phyloP scores from a whole-genome alignment of 2,797 vertebrate species.

The Zenarchopterus dispar region DNA sequence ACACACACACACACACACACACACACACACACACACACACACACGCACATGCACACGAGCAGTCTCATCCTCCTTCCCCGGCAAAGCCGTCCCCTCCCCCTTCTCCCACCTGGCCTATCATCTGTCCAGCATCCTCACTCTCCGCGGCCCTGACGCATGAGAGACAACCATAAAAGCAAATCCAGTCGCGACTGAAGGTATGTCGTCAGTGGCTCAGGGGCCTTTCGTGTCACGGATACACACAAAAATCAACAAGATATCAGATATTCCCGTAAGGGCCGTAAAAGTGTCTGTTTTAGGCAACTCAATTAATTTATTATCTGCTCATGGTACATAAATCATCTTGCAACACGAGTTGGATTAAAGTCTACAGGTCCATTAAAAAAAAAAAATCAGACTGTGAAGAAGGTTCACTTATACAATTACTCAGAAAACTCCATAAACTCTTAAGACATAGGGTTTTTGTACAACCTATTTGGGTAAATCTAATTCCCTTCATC shows the following conservation, averaged over 20 bases:
- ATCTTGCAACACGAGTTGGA: neutral
- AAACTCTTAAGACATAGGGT: no score
- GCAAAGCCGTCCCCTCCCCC: constrained; percentile 23
- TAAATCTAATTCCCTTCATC: no score
- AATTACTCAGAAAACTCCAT: no score
- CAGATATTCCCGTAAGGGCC: constrained; percentile 16
- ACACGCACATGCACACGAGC: neutral
- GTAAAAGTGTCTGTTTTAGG: neutral
- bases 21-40: neutral
- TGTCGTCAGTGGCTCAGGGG: constrained; percentile 47
- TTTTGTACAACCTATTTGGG: no score
- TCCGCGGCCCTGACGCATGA: constrained; percentile 11
- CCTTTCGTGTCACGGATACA: constrained; percentile 20
- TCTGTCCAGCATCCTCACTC: constrained; percentile 7
- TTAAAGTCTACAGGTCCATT: no score
- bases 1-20: neutral
- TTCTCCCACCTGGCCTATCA: constrained; percentile 47
- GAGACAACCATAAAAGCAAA: constrained; percentile 35
- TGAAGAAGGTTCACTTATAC: no score
- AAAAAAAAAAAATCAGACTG: no score
- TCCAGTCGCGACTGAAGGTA: constrained; percentile 2
- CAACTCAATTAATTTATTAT: neutral
- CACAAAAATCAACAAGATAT: constrained; percentile 25
- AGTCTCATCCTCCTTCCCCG: constrained; percentile 32
- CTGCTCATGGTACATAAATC: neutral